Base-by-base conservation (phyloP, 2,888 invertebrate genomes). In the Drosophila tripunctata region DNA sequence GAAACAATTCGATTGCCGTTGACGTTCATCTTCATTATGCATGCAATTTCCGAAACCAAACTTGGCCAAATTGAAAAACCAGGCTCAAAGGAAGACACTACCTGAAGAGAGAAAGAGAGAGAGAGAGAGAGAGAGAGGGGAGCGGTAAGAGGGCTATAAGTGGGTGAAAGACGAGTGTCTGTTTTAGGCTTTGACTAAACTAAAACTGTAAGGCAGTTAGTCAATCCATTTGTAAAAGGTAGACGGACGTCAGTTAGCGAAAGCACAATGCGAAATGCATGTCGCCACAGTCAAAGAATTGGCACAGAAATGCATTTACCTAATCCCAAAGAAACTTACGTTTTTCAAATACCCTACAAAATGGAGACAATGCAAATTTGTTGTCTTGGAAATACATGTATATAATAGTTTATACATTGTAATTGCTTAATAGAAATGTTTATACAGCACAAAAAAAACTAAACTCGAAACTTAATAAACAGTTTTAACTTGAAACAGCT, bases 11-110 rank as follows among this genome's bases (percentile, higher is more conserved):
- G 72, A 81, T 80, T 81, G 72, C 57, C 67, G 67, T 70, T 61
- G 61, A 62, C 48, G 67, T 61, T 60, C 60, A 63, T 77, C 75
- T 80, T 82, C 70, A 82, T 80, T 80, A 82, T 78, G 82, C 73
- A 80, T 80, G 79, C 82, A 82, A 70, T 71, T 48, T 57, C 57
- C 43, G 27, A 48, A 65, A 40, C 58, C 41, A 65, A 66, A 57
- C 68, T 81, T 67, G 66, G 54, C 51, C 58, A 79, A 77, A 73
- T 79, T 77, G 69, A 75, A 81, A 74, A 61, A 40, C 14, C 50
- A 30, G 50, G 48, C 48, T 48, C 57, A 57, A 50, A 57, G 40
- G 31, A 8, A n/a, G 6, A n/a, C n/a, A n/a, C n/a, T n/a, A n/a
- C n/a, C n/a, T n/a, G n/a, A n/a, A n/a, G n/a, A n/a, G n/a, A n/a